Conservation (phyloP, 2,797 vertebrate genomes). For the Ctenochaetus hawaiiensis region DNA sequence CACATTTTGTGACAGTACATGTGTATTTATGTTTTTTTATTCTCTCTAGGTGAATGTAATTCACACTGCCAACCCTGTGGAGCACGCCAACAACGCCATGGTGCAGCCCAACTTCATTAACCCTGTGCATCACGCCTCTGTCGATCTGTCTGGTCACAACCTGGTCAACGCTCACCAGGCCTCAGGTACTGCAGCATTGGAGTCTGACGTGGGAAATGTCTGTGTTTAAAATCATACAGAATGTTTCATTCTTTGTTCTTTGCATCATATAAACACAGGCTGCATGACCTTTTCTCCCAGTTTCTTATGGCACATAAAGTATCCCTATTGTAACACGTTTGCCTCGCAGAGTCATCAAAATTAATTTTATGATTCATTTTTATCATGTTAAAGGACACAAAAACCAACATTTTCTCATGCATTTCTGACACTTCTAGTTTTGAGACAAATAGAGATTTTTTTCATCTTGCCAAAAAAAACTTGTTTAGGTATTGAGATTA, state of each 20-base stretch:
- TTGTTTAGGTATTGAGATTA: neutral
- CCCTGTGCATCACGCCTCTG: conserved; percentile 92
- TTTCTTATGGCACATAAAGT: neutral
- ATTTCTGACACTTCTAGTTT: neutral
- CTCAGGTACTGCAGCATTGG: conserved; percentile 87
- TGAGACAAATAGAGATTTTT: neutral
- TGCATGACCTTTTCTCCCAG: neutral
- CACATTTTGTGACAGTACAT: neutral
- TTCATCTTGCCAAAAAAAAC: neutral
- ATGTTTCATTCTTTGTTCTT: neutral
- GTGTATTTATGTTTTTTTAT: neutral
- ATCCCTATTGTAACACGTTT: neutral
- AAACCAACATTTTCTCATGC: neutral
- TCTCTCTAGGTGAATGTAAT: conserved; percentile 93
- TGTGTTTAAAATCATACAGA: neutral
- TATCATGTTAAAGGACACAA: neutral
- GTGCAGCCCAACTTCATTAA: conserved; percentile 96
- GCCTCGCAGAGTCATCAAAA: neutral
- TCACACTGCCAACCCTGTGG: conserved; percentile 92
- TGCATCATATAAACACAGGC: neutral
- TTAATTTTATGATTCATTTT: neutral
- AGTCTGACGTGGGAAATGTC: neutral
- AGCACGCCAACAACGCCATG: conserved; percentile 93
- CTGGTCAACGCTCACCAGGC: conserved; percentile 93
- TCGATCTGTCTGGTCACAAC: conserved; percentile 97